These are phyloP conservation scores for Sympetrum striolatum DNA, from an alignment of 2,888 invertebrate genomes.

Conservation along the genomic window DNA sequence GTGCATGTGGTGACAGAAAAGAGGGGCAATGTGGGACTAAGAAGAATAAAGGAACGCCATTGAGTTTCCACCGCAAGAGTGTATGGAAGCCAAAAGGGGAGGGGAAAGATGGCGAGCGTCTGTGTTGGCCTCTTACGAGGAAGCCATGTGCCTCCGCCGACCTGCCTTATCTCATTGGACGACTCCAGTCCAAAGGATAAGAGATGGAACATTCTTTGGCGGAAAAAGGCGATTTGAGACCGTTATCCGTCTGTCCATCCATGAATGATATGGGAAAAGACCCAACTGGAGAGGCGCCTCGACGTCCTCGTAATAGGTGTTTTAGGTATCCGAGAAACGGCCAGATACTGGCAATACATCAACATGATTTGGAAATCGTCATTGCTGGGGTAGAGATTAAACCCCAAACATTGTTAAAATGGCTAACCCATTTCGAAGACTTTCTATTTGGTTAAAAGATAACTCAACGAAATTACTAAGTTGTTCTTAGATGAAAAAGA, in stretches of 20 bases:
- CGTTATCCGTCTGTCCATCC: background rate
- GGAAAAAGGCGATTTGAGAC: background rate
- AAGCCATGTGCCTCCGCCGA: background rate
- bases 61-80: constrained; percentile 12
- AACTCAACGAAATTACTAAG: too few species aligned
- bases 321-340: too few species aligned
- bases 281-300: too few species aligned
- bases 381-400: too few species aligned
- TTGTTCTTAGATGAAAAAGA: too few species aligned
- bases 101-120: background rate
- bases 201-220: background rate
- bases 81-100: background rate
- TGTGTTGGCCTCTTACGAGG: background rate
- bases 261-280: too few species aligned
- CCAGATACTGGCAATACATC: too few species aligned
- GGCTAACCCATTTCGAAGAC: too few species aligned
- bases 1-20: background rate
- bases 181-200: background rate
- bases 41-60: constrained; percentile 19
- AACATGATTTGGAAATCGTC: too few species aligned
- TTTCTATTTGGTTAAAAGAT: too few species aligned
- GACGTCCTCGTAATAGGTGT: too few species aligned
- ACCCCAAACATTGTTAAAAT: too few species aligned
- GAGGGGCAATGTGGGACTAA: constrained; percentile 24
- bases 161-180: background rate